These are phyloP conservation scores for Gallinago solitaria DNA, from an alignment of 2,797 vertebrate species.

Conservation along the genomic window DNA sequence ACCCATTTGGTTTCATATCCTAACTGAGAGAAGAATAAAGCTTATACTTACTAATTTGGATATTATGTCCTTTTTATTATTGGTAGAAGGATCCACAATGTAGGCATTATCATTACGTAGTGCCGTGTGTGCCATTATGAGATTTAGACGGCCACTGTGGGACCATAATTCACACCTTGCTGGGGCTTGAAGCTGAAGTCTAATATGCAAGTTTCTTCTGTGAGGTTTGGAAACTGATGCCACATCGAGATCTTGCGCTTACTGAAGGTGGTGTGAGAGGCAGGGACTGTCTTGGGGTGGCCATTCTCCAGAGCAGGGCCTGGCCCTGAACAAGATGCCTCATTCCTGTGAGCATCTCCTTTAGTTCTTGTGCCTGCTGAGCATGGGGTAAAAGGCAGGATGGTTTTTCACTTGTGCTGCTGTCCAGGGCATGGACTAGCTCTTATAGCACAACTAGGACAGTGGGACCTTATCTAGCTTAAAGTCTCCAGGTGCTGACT, in stretches of 20 bases:
- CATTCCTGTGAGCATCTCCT: rapidly evolving
- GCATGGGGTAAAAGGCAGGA: rapidly evolving
- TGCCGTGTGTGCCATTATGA: slow-evolving; percentile 23
- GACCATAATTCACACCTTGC: slow-evolving; percentile 48
- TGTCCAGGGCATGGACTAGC: background rate
- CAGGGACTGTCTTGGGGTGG: background rate
- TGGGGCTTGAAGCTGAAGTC: background rate
- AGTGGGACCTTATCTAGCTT: background rate
- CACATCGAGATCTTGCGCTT: background rate
- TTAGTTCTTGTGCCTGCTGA: background rate
- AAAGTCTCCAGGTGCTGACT: background rate
- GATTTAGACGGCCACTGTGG: slow-evolving; percentile 41
- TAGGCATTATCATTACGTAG: slow-evolving; percentile 35
- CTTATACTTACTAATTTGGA: slow-evolving; percentile 45
- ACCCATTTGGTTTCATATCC: slow-evolving; percentile 23
- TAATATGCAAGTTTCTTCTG: background rate
- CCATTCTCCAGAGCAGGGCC: rapidly evolving
- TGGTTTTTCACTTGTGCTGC: background rate
- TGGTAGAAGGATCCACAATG: slow-evolving; percentile 8
- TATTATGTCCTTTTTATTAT: slow-evolving; percentile 53
- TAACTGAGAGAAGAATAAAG: slow-evolving; percentile 36
- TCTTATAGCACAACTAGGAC: background rate
- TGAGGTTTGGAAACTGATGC: background rate
- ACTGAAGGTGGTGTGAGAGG: background rate
- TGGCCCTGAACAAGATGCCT: background rate